phyloP scores from a whole-genome alignment of 2,797 vertebrate genomes.

The Melopsittacus undulatus region DNA sequence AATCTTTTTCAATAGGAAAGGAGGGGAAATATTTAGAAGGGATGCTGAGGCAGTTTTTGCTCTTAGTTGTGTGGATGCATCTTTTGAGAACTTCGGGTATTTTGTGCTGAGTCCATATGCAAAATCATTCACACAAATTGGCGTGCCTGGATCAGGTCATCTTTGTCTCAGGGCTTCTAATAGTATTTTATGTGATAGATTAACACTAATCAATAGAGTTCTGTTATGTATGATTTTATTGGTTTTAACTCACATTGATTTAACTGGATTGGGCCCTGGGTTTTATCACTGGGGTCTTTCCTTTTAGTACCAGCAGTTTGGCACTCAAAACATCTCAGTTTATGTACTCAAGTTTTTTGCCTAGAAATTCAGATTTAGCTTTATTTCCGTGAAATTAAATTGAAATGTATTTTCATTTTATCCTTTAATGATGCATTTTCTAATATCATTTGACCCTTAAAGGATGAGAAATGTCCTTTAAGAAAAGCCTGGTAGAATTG shows the following conservation, averaged over 20 bases:
- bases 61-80: accelerated
- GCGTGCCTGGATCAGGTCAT: background rate
- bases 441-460: background rate
- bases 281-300: background rate
- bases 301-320: background rate
- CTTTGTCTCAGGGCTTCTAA: background rate
- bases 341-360: background rate
- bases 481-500: background rate
- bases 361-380: background rate
- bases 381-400: background rate
- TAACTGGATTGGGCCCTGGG: background rate
- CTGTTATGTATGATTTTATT: background rate
- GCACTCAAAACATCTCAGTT: background rate
- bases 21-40: background rate
- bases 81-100: background rate
- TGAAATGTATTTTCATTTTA: background rate
- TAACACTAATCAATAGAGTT: background rate
- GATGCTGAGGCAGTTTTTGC: background rate
- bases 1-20: background rate
- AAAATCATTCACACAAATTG: background rate
- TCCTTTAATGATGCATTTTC: background rate
- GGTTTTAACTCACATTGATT: background rate
- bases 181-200: background rate
- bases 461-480: background rate
- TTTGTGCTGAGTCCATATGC: background rate